Evolutionary conservation across 2,113 vertebrate species (phyloP).

Genomic region (Ptilonorhynchus violaceus): DNA sequence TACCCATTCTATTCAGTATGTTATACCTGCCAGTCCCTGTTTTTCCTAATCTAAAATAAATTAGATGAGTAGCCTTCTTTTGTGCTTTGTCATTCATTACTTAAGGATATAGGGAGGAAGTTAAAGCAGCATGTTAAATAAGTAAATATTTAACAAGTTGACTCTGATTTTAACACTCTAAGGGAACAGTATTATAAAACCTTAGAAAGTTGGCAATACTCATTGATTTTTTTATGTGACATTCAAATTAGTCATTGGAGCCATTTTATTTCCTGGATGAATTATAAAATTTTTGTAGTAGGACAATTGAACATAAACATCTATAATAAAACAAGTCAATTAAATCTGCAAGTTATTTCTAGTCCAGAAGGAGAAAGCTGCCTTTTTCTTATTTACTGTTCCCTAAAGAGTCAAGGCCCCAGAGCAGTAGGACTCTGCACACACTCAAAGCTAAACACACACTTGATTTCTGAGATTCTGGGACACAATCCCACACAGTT

Average conservation of each 20-base stretch:
- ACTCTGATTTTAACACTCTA: background rate
- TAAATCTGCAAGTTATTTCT: background rate
- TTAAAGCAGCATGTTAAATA: background rate
- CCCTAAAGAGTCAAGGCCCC: background rate
- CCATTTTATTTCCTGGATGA: background rate
- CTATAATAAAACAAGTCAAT: background rate
- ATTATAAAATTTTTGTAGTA: background rate
- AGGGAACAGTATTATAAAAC: background rate
- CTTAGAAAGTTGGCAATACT: background rate
- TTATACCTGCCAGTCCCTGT: background rate
- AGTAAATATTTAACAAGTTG: constrained; percentile 16
- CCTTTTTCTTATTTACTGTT: background rate
- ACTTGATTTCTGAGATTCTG: background rate
- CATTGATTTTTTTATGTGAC: background rate
- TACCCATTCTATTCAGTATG: background rate
- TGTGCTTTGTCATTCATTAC: background rate
- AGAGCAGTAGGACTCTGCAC: background rate
- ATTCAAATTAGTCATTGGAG: background rate
- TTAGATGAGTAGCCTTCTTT: background rate
- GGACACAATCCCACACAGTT: background rate
- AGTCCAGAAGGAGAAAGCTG: background rate
- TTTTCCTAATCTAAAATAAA: constrained; percentile 1
- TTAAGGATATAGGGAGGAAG: background rate
- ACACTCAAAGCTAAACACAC: background rate
- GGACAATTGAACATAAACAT: background rate